phyloP scores from a whole-genome alignment of 1,140 invertebrate species.

The Drosophila kanapiae region DNA sequence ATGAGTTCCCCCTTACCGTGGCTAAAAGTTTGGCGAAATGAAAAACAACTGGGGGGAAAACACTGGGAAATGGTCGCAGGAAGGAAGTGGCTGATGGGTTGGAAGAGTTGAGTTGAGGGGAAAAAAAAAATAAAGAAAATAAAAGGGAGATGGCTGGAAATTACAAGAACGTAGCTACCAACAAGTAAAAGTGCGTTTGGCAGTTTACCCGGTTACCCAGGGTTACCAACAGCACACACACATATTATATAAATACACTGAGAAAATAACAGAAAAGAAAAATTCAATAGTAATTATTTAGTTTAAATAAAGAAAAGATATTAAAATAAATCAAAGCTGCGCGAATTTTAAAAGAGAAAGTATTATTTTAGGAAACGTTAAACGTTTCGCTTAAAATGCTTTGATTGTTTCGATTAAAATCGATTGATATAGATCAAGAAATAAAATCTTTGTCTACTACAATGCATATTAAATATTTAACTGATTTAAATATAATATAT shows the following conservation, averaged over 20 bases:
- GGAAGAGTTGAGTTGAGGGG: constrained; percentile 1
- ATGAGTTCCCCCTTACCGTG: constrained; percentile 16
- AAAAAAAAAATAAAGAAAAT: constrained; percentile 4
- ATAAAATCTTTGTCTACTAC: background rate
- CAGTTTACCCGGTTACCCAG: constrained; percentile 69
- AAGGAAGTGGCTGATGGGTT: constrained; percentile 70
- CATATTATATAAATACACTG: constrained; percentile 1
- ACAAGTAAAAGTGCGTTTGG: constrained; percentile 70
- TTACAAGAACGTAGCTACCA: constrained; percentile 29
- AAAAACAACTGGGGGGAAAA: constrained; percentile 48
- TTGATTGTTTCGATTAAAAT: background rate
- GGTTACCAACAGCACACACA: constrained; percentile 28
- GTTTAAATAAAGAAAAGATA: background rate
- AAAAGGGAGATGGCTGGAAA: constrained; percentile 51
- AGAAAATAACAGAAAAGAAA: background rate
- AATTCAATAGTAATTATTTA: background rate
- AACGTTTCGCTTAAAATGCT: background rate
- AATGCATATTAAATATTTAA: background rate
- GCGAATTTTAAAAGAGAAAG: background rate
- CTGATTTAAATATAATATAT: no score
- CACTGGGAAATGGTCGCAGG: constrained; percentile 63
- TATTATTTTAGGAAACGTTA: background rate
- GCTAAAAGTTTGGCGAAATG: constrained; percentile 57
- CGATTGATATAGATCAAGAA: background rate
- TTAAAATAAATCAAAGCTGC: background rate